Base-by-base conservation (phyloP, 2,797 vertebrate species). In the Coluber constrictor region DNA sequence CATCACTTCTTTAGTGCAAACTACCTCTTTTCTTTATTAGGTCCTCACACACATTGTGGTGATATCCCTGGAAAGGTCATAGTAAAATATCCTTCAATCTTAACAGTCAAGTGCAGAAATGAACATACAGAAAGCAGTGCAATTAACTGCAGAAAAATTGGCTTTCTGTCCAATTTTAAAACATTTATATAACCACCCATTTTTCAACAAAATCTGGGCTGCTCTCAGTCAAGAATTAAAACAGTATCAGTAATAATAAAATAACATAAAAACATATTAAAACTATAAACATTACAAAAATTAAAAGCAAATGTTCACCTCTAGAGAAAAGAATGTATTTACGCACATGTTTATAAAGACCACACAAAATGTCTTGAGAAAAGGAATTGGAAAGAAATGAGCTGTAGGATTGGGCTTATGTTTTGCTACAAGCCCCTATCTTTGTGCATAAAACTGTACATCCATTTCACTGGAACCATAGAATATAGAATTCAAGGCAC, bases 221-320 rank as follows among this genome's bases (percentile, higher is more conserved):
- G 32, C 16, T 74, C 70, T 9, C 32, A 37, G 18, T 74, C 70
- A 74, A 74, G 32, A 74, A 74, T 37, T 74, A 74, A 74, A 37
- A 74, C 66, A 74, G 13, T 74, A 37, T 37, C 70, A 20, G 70
- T 74, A 74, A 37, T 93, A 94, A 43, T 37, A 74, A 37, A 18
- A 74, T 37, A 37, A 20, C 32, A 74, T 37, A 74, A 74, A 63
- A 74, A 37, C 3, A 74, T 74, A 37, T 74, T 37, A 74, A 37
- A 74, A 74, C 70, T 37, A 74, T 37, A 37, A 37, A 74, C 70
- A 37, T 74, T 37, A 37, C 18, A 74, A 60, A 37, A 74, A 37
- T 18, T 70, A 70, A 32, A 70, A 70, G 32, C 66, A 32, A 70
- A 37, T 93, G 90, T 87, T 29, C 57, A 94, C 93, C 15, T 60